phyloP scores from a whole-genome alignment of 2,888 invertebrate genomes.

The Branchipolynoe longqiensis region DNA sequence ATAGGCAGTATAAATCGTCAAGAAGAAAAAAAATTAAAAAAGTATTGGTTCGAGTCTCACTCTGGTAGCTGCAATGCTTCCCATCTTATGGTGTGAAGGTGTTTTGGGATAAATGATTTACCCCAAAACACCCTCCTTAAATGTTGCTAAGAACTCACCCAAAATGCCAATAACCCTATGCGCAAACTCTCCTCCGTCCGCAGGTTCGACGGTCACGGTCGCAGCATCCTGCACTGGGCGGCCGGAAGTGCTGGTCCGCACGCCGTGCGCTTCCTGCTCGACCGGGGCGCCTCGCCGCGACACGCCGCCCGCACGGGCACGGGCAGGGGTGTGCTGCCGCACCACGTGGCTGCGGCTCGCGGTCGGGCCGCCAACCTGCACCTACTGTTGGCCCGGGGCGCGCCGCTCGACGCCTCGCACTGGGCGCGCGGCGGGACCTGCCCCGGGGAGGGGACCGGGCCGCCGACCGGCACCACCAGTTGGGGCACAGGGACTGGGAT shows the following conservation, averaged over 20 bases:
- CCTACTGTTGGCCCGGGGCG: background rate
- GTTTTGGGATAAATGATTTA: too few species aligned
- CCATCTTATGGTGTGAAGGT: too few species aligned
- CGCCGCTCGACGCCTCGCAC: background rate
- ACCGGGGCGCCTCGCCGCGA: background rate
- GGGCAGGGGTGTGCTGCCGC: slow-evolving; percentile 10
- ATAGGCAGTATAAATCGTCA: too few species aligned
- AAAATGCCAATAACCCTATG: too few species aligned
- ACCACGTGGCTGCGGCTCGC: slow-evolving; percentile 7
- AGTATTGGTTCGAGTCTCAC: too few species aligned
- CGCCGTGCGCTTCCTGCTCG: slow-evolving; percentile 8
- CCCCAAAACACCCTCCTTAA: too few species aligned
- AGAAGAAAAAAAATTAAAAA: too few species aligned
- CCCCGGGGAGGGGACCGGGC: too few species aligned
- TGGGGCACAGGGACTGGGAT: background rate
- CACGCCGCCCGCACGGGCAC: background rate
- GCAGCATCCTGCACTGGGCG: slow-evolving; percentile 49
- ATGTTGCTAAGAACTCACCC: too few species aligned
- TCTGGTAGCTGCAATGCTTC: too few species aligned
- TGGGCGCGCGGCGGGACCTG: background rate
- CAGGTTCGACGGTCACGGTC: slow-evolving; percentile 41
- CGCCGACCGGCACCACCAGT: background rate
- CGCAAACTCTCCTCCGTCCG: too few species aligned
- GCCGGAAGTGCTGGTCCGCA: background rate
- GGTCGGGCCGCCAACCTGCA: slow-evolving; percentile 17